These are phyloP conservation scores for Crossocerus cetratus DNA, from an alignment of 2,888 invertebrate species.

Conservation along the genomic window DNA sequence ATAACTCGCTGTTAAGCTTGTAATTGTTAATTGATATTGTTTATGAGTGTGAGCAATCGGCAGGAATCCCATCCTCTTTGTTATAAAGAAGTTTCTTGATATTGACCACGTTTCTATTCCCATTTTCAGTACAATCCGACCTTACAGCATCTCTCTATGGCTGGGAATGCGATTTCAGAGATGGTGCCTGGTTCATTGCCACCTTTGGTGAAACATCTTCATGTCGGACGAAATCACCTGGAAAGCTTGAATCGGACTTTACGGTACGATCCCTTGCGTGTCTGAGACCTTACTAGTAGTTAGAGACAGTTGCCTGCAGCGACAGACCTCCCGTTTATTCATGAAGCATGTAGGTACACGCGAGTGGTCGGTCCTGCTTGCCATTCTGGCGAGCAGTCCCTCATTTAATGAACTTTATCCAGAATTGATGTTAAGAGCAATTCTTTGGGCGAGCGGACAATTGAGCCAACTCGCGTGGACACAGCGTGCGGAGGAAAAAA, in stretches of 20 bases:
- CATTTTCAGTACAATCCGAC: conserved; percentile 79
- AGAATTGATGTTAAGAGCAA: conserved; percentile 41
- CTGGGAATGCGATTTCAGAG: conserved; percentile 86
- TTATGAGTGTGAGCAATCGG: too few species aligned
- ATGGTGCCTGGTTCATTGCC: conserved; percentile 87
- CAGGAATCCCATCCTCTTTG: too few species aligned
- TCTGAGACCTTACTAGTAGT: too few species aligned
- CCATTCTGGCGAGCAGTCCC: conserved; percentile 33
- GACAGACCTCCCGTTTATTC: conserved; percentile 3
- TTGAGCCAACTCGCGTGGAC: conserved; percentile 35
- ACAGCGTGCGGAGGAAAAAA: conserved; percentile 36
- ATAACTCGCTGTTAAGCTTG: too few species aligned
- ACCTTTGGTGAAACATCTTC: conserved; percentile 82
- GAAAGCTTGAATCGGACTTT: conserved; percentile 87
- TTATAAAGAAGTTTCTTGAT: too few species aligned
- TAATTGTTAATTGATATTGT: too few species aligned
- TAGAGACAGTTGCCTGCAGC: too few species aligned
- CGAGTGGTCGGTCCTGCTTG: conserved; percentile 58
- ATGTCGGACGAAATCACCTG: conserved; percentile 87
- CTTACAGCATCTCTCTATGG: conserved; percentile 84
- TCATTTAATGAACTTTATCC: conserved; percentile 51
- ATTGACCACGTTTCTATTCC: conserved; percentile 21
- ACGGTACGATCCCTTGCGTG: conserved; percentile 73
- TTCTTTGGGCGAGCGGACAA: conserved; percentile 41
- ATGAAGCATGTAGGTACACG: conserved; percentile 4